A percentile compares a stretch with the other conserved stretches of the same genome.
Evolutionary conservation across 1,140 invertebrate species (phyloP).

Genomic region (Brachionus sp.): DNA sequence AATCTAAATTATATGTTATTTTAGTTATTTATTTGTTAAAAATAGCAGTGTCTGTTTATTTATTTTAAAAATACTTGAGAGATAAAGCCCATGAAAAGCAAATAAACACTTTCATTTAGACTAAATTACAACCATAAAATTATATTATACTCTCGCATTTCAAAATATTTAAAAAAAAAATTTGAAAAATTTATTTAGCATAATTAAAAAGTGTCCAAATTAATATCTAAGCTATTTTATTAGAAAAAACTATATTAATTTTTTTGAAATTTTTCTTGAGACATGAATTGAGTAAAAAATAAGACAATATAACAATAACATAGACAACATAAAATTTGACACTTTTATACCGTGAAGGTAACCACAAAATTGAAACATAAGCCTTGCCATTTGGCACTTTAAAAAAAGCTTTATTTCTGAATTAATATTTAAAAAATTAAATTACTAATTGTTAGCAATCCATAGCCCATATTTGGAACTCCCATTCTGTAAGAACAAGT

Average conservation of each 20-base stretch:
- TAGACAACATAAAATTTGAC: constrained; percentile 48
- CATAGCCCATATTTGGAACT: constrained; percentile 74
- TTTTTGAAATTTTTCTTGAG: not conserved
- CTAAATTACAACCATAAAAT: no score
- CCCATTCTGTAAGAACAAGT: constrained; percentile 94
- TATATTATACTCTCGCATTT: no score
- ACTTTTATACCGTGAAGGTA: constrained; percentile 51
- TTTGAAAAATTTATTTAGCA: no score
- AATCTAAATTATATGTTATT: no score
- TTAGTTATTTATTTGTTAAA: no score
- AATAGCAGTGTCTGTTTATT: no score
- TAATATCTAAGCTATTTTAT: constrained; percentile 8
- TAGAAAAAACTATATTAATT: not conserved
- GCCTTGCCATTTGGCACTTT: constrained; percentile 48
- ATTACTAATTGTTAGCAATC: constrained; percentile 75
- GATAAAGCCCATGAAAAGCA: no score
- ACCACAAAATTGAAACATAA: constrained; percentile 51
- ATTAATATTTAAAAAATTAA: constrained; percentile 45
- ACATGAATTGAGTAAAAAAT: not conserved
- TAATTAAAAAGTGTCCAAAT: not conserved
- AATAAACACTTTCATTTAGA: no score
- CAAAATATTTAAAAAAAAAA: no score
- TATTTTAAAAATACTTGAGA: no score
- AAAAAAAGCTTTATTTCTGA: not conserved
- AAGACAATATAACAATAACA: not conserved